These are phyloP conservation scores for Pelvicachromis taeniatus DNA, from an alignment of 2,113 vertebrate species.

Conservation along the genomic window DNA sequence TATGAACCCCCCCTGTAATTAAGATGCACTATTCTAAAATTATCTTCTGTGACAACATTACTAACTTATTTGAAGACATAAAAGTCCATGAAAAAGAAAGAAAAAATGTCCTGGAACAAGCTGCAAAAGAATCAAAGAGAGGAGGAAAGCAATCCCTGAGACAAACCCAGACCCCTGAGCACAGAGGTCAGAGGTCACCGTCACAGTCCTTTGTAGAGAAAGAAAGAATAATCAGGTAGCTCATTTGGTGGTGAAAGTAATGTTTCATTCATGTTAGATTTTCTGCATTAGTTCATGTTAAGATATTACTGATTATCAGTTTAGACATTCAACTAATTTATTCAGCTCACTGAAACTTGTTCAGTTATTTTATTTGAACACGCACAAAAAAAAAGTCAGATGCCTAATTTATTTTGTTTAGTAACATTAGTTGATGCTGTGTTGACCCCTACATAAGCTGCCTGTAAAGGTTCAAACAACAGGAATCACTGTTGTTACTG, in stretches of 20 bases:
- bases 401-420: too few species aligned
- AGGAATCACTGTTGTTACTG: fast-evolving
- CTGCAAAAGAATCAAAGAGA: too few species aligned
- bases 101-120: not conserved
- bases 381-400: too few species aligned
- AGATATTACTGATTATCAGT: not conserved
- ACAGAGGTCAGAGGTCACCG: not conserved
- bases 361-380: not conserved
- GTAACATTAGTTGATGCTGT: not conserved
- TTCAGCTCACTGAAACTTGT: fast-evolving
- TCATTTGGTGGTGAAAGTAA: not conserved
- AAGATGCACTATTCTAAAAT: too few species aligned
- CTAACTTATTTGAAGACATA: too few species aligned
- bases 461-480: not conserved
- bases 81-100: too few species aligned
- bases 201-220: not conserved
- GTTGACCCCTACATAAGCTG: not conserved
- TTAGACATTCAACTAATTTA: not conserved
- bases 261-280: not conserved
- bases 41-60: too few species aligned
- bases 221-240: fast-evolving
- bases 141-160: not conserved
- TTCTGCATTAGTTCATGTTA: not conserved
- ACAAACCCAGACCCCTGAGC: not conserved
- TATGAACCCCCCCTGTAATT: too few species aligned